Conservation (phyloP, 2,113 vertebrate genomes). For the Rhea americana region DNA sequence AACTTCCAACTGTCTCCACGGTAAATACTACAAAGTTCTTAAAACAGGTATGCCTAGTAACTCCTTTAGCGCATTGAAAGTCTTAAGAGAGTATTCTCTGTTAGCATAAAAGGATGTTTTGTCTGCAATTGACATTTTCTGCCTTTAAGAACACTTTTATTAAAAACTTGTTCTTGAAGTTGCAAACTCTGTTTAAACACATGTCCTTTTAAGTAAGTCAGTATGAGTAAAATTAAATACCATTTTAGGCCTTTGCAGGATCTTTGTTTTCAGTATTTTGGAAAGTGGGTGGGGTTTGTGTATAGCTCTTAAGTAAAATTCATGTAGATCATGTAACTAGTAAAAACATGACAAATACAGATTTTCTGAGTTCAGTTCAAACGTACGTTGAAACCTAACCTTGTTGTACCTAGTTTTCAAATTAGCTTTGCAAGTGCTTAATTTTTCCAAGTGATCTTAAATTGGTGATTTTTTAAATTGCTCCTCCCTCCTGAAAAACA, state of each 20-base stretch:
- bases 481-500: slow-evolving; percentile 45
- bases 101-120: not conserved
- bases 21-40: too few species aligned
- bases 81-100: not conserved
- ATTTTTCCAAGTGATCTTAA: not conserved
- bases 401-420: not conserved
- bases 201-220: not conserved
- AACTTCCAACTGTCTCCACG: not conserved
- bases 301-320: not conserved
- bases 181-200: not conserved
- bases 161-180: not conserved
- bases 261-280: not conserved
- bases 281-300: not conserved
- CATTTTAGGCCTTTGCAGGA: not conserved
- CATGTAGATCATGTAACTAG: rapidly evolving
- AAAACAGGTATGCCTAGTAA: too few species aligned
- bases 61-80: not conserved
- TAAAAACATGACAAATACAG: not conserved
- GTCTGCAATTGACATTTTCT: too few species aligned
- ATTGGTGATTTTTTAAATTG: not conserved
- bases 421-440: not conserved
- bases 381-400: not conserved
- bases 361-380: not conserved
- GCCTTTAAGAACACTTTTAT: not conserved
- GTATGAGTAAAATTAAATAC: not conserved